These are phyloP conservation scores for Dipodomys ordii DNA, from an alignment of 2,113 vertebrate genomes.

Conservation along the genomic window DNA sequence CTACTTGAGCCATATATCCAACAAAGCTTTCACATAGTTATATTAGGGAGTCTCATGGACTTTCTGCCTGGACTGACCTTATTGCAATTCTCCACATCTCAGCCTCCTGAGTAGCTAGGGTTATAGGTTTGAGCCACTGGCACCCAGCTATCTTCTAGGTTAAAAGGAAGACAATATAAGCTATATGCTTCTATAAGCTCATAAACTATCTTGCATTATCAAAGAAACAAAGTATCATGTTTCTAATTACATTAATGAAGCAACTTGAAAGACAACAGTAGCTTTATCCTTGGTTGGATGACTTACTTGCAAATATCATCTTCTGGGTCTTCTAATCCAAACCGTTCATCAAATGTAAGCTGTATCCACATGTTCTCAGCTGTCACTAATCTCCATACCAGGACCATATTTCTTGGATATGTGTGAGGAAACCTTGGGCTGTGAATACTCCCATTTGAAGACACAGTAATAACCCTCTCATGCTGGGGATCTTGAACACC, in stretches of 20 bases:
- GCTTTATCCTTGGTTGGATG: not conserved
- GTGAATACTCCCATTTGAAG: conserved; percentile 94
- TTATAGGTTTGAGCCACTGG: too few species aligned
- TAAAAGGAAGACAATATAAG: too few species aligned
- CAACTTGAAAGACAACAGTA: not conserved
- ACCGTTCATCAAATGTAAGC: conserved; percentile 95
- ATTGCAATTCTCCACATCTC: too few species aligned
- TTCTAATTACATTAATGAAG: conserved; percentile 6
- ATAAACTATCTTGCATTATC: not conserved
- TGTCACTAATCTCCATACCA: conserved; percentile 95
- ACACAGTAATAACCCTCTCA: conserved; percentile 95
- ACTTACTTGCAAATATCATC: conserved; percentile 99
- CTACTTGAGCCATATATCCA: too few species aligned
- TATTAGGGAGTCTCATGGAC: too few species aligned
- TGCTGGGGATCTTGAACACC: conserved; percentile 96
- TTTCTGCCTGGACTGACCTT: too few species aligned
- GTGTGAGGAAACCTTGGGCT: conserved; percentile 96
- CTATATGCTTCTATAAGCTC: not conserved
- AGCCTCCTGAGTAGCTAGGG: too few species aligned
- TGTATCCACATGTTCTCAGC: conserved; percentile 93
- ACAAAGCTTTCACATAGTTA: too few species aligned
- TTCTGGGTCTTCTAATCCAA: conserved; percentile 98
- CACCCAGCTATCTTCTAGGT: too few species aligned
- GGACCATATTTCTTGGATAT: conserved; percentile 93
- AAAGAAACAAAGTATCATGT: not conserved